phyloP scores from a whole-genome alignment of 2,797 vertebrate species.

The Psittacula derbiana region DNA sequence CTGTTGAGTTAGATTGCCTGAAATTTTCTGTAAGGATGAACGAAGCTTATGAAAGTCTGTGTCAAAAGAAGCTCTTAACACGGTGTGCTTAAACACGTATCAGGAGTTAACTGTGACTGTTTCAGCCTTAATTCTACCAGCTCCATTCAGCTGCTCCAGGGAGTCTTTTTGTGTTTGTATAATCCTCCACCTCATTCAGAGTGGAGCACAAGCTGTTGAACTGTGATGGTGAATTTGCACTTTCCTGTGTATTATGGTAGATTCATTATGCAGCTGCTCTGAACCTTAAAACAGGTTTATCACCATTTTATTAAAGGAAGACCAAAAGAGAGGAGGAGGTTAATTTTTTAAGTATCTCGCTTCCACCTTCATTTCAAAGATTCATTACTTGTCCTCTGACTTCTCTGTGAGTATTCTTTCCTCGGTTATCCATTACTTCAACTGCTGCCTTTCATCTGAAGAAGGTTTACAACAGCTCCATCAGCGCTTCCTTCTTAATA shows the following conservation, averaged over 20 bases:
- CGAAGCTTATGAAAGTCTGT: background rate
- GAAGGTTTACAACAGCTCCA: background rate
- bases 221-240: background rate
- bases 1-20: background rate
- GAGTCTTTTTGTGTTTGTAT: constrained; percentile 1
- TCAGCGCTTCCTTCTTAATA: constrained; percentile 18
- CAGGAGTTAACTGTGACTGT: background rate
- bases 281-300: constrained; percentile 34
- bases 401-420: background rate
- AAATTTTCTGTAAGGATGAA: background rate
- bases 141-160: background rate
- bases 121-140: background rate
- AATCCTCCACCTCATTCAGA: constrained; percentile 20
- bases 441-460: background rate
- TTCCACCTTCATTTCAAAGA: background rate
- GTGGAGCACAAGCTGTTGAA: constrained; percentile 6
- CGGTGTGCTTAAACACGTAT: background rate
- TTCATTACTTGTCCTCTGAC: constrained; percentile 5
- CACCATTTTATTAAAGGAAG: constrained; percentile 11
- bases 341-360: constrained; percentile 13
- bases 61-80: background rate
- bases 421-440: background rate
- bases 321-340: background rate
- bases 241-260: background rate
- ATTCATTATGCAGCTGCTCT: constrained; percentile 6